Base-by-base conservation (phyloP, 2,113 vertebrate genomes). In the Eudyptes chrysolophus region DNA sequence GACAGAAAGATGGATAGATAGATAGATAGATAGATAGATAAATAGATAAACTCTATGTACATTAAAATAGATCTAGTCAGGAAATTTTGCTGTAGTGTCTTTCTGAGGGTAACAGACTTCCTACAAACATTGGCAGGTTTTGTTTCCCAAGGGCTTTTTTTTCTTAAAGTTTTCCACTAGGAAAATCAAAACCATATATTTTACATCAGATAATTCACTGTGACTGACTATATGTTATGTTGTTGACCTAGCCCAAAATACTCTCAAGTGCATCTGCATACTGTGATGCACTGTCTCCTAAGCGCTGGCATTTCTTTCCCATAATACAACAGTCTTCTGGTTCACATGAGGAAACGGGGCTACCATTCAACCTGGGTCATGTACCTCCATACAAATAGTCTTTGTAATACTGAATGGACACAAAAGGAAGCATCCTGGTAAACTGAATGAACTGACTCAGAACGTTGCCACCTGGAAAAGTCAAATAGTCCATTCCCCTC, bases 221-320 rank as follows among this genome's bases (percentile, higher is more conserved):
- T 75, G 72, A 84, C 44, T 84, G 82, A 74, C 68, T 62, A 3
- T 42, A 84, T 44, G 16, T 69, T 90, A 36, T 38, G 16, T 60
- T 81, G 61, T 66, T 96, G 72, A 89, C 44, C 34, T 36, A 48
- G 30, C 86, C 57, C 65, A 89, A 96, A 95, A 95, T 95, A 92
- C 14, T 94, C 65, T 46, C 24, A 51, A 89, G 11, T 48, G 5
- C 25, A 78, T 92, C 95, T 94, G 77, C 79, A 90, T 92, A 49
- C 48, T 57, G 49, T 55, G 48, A 89, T 75, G 65, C 60, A 84
- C 57, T 68, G 36, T 78, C 26, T 79, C 65, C n/a, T 48, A 90
- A 51, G 7, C 30, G 2, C 71, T 94, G 94, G 48, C 72, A 57
- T 40, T 97, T 94, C 57, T 64, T 94, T 90, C 36, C 61, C 13